Conservation (phyloP, 2,888 invertebrate genomes). For the Aelia acuminata region DNA sequence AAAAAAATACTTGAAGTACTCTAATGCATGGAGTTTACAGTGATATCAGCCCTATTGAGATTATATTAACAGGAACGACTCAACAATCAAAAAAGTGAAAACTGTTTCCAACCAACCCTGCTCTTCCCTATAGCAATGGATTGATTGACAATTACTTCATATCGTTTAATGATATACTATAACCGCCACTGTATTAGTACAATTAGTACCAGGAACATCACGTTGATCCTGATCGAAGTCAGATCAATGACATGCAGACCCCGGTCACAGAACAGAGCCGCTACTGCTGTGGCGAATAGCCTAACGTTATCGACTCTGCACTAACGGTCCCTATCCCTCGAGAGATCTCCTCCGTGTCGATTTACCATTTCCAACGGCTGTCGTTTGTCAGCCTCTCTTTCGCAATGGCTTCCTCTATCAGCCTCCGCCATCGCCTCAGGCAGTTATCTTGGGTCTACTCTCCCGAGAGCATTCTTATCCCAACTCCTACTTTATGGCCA, state of each 20-base stretch:
- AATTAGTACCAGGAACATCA: no score
- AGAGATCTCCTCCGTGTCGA: conserved; percentile 12
- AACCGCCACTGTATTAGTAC: no score
- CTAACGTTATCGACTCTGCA: not conserved
- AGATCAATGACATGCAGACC: not conserved
- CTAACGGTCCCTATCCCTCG: not conserved
- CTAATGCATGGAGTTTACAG: no score
- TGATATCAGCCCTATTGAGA: no score
- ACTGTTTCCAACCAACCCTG: no score
- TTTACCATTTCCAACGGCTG: not conserved
- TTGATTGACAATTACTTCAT: no score
- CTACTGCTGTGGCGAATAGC: not conserved
- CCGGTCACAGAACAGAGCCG: not conserved
- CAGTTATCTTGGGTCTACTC: not conserved
- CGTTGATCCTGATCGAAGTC: no score
- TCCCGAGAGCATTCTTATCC: not conserved
- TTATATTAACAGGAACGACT: no score
- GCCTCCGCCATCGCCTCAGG: not conserved
- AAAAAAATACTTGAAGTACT: no score
- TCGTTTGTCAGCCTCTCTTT: not conserved
- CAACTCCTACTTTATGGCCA: not conserved
- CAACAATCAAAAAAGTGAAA: no score
- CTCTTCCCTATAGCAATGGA: no score
- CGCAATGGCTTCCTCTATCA: conserved; percentile 26
- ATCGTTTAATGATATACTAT: no score